phyloP scores from a whole-genome alignment of 2,888 invertebrate species.

The Monoplex corrugatus region DNA sequence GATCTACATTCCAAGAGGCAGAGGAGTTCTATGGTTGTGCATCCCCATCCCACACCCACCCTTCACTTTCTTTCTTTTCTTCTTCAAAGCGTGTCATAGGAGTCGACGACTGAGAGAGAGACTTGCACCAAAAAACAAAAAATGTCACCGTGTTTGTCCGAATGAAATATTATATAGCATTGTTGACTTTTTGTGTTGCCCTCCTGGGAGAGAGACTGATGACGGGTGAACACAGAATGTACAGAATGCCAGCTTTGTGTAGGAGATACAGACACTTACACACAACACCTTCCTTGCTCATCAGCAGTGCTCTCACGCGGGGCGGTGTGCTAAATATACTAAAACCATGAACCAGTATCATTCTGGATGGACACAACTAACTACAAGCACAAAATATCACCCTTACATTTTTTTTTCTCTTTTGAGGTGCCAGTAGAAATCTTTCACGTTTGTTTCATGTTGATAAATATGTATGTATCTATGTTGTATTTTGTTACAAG shows the following conservation, averaged over 20 bases:
- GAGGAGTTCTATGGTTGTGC: slow-evolving; percentile 33
- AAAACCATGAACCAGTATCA: too few relatives aligned
- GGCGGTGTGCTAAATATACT: too few relatives aligned
- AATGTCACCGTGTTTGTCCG: not conserved
- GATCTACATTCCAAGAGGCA: slow-evolving; percentile 40
- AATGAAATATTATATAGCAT: not conserved
- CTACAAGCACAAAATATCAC: not conserved
- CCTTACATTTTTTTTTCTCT: not conserved
- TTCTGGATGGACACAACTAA: too few relatives aligned
- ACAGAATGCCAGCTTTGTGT: not conserved
- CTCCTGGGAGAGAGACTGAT: not conserved
- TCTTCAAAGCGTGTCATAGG: not conserved
- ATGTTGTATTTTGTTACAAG: too few relatives aligned
- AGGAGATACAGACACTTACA: not conserved
- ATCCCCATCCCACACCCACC: not conserved
- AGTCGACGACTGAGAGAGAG: slow-evolving; percentile 28
- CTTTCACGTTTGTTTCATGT: too few relatives aligned
- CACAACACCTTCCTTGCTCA: not conserved
- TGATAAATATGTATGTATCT: too few relatives aligned
- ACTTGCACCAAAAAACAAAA: not conserved
- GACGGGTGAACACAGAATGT: not conserved
- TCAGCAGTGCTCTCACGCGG: too few relatives aligned
- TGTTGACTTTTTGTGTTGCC: too few relatives aligned
- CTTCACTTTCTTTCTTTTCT: not conserved
- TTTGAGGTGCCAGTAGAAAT: too few relatives aligned